Percentiles rank a stretch among this genome's conserved stretches.
phyloP scores from a whole-genome alignment of 2,797 vertebrate genomes.

The Malacoctenus gilli region DNA sequence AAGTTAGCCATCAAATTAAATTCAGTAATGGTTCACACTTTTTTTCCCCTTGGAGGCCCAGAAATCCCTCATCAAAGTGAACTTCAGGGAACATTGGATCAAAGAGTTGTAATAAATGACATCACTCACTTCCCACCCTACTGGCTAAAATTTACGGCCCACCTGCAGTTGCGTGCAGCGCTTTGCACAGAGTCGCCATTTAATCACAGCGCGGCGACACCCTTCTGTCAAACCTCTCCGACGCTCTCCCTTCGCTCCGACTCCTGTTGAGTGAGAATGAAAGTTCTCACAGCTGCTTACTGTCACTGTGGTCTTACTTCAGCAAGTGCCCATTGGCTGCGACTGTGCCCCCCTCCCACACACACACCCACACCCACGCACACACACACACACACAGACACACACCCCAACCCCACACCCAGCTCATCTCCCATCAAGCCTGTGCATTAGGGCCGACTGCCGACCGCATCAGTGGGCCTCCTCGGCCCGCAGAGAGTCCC shows the following conservation, averaged over 20 bases:
- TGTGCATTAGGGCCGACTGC: constrained; percentile 72
- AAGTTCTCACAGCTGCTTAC: constrained; percentile 80
- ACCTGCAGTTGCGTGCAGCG: constrained; percentile 51
- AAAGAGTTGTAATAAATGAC: constrained; percentile 45
- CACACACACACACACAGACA: too few species aligned
- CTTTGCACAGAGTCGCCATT: constrained; percentile 66
- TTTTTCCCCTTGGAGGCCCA: neutral
- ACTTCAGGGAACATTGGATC: constrained; percentile 17
- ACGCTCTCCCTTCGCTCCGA: constrained; percentile 55
- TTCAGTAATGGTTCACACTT: neutral
- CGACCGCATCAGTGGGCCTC: constrained; percentile 70
- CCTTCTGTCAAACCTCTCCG: constrained; percentile 70
- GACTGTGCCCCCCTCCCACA: constrained; percentile 52
- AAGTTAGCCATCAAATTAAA: constrained; percentile 1
- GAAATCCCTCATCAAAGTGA: constrained; percentile 25
- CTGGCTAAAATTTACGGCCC: constrained; percentile 26
- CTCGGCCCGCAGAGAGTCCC: constrained; percentile 71
- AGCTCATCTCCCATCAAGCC: constrained; percentile 70
- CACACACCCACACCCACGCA: too few species aligned
- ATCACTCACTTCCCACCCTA: constrained; percentile 47
- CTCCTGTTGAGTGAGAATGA: constrained; percentile 67
- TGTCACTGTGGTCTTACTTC: constrained; percentile 77
- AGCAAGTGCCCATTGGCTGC: constrained; percentile 70
- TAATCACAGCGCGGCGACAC: constrained; percentile 67
- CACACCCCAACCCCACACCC: constrained; percentile 34